phyloP scores from a whole-genome alignment of 2,888 invertebrate species.

The Taphrorychus bicolor region DNA sequence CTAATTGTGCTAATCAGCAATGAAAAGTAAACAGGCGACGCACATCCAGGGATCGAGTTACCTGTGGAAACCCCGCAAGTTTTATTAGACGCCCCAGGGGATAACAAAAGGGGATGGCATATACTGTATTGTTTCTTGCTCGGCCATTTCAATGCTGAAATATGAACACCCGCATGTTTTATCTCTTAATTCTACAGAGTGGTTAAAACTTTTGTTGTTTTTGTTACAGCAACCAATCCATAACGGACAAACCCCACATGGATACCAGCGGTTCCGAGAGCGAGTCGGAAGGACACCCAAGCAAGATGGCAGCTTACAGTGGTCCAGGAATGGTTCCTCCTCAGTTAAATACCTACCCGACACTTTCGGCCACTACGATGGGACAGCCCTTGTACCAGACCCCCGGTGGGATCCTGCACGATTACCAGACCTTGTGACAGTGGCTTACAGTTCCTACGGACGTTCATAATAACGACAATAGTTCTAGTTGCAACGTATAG shows the following conservation, averaged over 20 bases:
- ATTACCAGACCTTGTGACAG: slow-evolving; percentile 62
- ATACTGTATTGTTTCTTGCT: slow-evolving; percentile 22
- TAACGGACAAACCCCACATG: slow-evolving; percentile 57
- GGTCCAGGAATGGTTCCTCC: slow-evolving; percentile 46
- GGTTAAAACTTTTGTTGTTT: slow-evolving; percentile 20
- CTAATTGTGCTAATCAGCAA: slow-evolving; percentile 51
- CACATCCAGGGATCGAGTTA: slow-evolving; percentile 40
- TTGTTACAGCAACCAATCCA: slow-evolving; percentile 55
- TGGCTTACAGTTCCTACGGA: slow-evolving; percentile 51
- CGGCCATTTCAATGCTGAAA: background rate
- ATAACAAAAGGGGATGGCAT: slow-evolving; percentile 21
- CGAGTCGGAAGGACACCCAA: slow-evolving; percentile 51
- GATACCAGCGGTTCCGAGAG: slow-evolving; percentile 60
- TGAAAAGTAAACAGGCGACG: slow-evolving; percentile 46
- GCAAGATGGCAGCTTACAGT: slow-evolving; percentile 53
- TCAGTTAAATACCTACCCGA: slow-evolving; percentile 52
- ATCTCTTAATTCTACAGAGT: too few relatives aligned
- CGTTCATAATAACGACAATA: slow-evolving; percentile 9
- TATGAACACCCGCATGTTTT: background rate
- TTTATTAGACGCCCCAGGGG: slow-evolving; percentile 36
- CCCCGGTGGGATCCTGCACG: slow-evolving; percentile 57
- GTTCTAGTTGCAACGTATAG: background rate
- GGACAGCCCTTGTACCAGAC: slow-evolving; percentile 57
- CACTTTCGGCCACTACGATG: slow-evolving; percentile 49
- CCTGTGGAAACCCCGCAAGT: slow-evolving; percentile 43